Evolutionary conservation across 2,888 invertebrate genomes (phyloP).

Genomic region (Drosophila greeni): DNA sequence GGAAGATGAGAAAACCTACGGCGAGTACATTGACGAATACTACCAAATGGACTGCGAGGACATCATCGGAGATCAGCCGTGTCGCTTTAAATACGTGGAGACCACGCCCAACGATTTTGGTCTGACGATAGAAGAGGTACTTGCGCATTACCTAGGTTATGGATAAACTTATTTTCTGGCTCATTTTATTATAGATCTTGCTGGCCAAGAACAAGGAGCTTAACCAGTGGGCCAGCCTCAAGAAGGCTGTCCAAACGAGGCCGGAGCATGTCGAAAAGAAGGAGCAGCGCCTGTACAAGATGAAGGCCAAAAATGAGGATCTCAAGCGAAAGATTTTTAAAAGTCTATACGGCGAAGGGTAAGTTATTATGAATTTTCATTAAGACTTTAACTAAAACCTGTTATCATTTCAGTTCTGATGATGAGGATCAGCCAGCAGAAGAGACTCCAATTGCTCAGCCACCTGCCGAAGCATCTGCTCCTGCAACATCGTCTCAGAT

Average conservation of each 20-base stretch:
- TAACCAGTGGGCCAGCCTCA: conserved; percentile 96
- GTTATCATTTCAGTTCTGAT: conserved; percentile 65
- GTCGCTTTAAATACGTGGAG: conserved; percentile 94
- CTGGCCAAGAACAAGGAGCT: conserved; percentile 94
- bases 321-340: conserved; percentile 89
- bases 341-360: conserved; percentile 83
- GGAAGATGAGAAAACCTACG: conserved; percentile 85
- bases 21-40: conserved; percentile 95
- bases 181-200: conserved; percentile 84
- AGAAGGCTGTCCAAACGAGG: conserved; percentile 89
- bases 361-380: conserved; percentile 19
- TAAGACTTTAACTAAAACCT: not conserved
- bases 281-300: conserved; percentile 87
- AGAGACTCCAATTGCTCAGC: not conserved
- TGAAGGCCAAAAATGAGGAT: conserved; percentile 85
- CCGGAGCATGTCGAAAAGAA: conserved; percentile 88
- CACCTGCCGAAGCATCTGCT: conserved; percentile 1
- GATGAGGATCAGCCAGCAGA: conserved; percentile 64
- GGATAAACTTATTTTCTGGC: not conserved
- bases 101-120: conserved; percentile 95
- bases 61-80: conserved; percentile 93
- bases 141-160: not conserved
- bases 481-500: conserved; percentile 1
- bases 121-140: conserved; percentile 92
- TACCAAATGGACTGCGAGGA: conserved; percentile 97